Evolutionary conservation across 2,888 invertebrate genomes (phyloP), one percentile per base, ranked within the genome.

Genomic region (Masnerella sp.): DNA sequence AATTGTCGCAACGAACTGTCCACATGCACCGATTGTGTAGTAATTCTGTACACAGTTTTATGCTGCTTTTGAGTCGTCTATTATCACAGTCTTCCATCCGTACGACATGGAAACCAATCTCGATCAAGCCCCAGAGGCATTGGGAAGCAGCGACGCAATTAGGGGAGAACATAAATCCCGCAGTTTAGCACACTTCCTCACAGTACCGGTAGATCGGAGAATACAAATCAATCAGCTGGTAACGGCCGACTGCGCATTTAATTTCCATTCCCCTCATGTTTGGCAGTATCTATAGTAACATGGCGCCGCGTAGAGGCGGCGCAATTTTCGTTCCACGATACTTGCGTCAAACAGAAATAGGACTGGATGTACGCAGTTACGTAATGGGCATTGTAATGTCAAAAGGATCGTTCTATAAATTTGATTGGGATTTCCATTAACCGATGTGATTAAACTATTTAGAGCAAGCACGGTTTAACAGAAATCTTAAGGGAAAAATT

Each of bases 211-310:
- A 80, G 80, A 84, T 85, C 82, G 82, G 81, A 82, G 84, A 84
- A 84, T 86, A 85, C 85, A 85, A 86, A 87, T 87, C 86, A 86
- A 85, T 86, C 85, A 82, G 80, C 78, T 78, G 78, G 80, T 82
- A 83, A 85, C 85, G 84, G 84, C 80, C 81, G 85, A 85, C 81
- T 83, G 84, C 80, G 82, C 86, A 84, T 86, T 86, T 87, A 84
- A 87, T 87, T 87, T 86, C 85, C 85, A 86, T 84, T 82, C 83
- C 76, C 77, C 72, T 75, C 77, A 54, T 77, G 73, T 74, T 75
- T 59, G 64, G 67, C 75, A 74, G 68, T 72, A 64, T 74, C 77
- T 67, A 77, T 73, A 68, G 76, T 75, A 75, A 76, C 70, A 62
- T 70, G 62, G 54, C 49, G 74, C 71, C 43, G 64, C 67, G 58